Evolutionary conservation across 30 jellyfish, hydroid and myxozoan genomes (phyloP).

Genomic region (Catostylus mosaicus): DNA sequence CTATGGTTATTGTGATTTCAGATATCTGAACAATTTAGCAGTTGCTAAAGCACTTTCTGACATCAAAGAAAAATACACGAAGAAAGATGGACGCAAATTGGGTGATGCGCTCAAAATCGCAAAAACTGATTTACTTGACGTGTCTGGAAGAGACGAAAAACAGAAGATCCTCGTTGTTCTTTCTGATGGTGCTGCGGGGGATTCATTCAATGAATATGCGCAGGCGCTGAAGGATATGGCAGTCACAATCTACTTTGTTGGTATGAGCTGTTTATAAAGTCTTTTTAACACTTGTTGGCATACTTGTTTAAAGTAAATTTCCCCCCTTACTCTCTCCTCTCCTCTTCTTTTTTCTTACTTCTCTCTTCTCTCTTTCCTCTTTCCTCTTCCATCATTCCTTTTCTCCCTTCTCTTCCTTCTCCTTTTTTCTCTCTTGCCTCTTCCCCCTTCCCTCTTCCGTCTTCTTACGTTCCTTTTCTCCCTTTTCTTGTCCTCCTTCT

Average conservation of each 20-base stretch:
- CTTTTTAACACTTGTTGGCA: too few species aligned
- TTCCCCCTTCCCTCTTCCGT: too few species aligned
- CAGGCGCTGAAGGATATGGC: constrained; percentile 50
- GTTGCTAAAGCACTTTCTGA: constrained; percentile 19
- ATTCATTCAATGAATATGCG: constrained; percentile 32
- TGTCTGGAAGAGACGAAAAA: constrained; percentile 56
- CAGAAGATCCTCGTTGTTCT: constrained; percentile 41
- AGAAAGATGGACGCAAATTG: constrained; percentile 31
- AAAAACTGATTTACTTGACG: constrained; percentile 42
- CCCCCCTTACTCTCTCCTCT: too few species aligned
- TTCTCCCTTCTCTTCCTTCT: too few species aligned
- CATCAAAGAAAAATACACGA: constrained; percentile 5
- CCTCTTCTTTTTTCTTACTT: too few species aligned
- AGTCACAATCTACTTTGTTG: constrained; percentile 37
- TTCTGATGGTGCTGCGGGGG: constrained; percentile 64
- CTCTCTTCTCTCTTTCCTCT: too few species aligned
- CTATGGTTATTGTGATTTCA: too few species aligned
- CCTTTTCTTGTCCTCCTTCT: too few species aligned
- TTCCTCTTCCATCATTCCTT: too few species aligned
- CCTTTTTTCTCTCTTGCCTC: too few species aligned
- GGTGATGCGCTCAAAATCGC: constrained; percentile 44
- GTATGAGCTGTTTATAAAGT: not conserved
- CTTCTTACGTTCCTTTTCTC: too few species aligned
- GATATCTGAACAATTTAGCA: constrained; percentile 14
- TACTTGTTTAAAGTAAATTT: too few species aligned